Evolutionary conservation across 2,888 invertebrate genomes (phyloP), one percentile per base, ranked within the genome.

Genomic region (Antheraea assamensis): DNA sequence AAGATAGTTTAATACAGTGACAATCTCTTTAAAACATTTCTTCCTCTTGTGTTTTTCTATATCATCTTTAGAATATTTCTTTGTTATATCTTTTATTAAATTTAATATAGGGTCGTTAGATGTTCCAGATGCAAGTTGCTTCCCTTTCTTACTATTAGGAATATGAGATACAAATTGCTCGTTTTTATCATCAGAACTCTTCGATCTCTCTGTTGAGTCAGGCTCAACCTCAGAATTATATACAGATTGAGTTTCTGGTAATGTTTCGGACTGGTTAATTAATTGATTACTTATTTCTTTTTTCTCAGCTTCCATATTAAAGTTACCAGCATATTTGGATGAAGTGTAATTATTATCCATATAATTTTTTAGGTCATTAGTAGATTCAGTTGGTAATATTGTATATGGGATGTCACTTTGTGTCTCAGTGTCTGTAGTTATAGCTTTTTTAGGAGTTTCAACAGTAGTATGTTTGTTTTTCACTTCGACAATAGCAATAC

Each of bases 11-110:
- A 94, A 81, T 52, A 93, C 86, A 31, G 87, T 83, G 73, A 94
- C 86, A 30, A 94, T 92, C 81, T 94, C 94, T 75, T 89, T 90
- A 61, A 91, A 92, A 78, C 93, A 92, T 82, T 92, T 93, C 76
- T 90, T 93, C 74, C 88, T 88, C 76, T 88, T 90, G 66, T 77
- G 83, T 75, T 88, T 92, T 68, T 86, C 88, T 35, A 87, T 77
- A 61, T 91, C 89, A 64, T 85, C 86, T 82, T 94, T 94, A 1
- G 92, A 86, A 80, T 92, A 94, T n/a, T 91, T 90, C 76, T 87
- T 89, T 27, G 93, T 94, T 70, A 94, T 93, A 74, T 88, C 90
- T 82, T 90, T 86, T 76, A 94, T 94, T 77, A 91, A 83, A 35
- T 89, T 85, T 70, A 93, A 78, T 75, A 94, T 82, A 24, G 90